These are phyloP conservation scores for Leptinotarsa defecta DNA, from an alignment of 1,140 invertebrate genomes.

Conservation along the genomic window DNA sequence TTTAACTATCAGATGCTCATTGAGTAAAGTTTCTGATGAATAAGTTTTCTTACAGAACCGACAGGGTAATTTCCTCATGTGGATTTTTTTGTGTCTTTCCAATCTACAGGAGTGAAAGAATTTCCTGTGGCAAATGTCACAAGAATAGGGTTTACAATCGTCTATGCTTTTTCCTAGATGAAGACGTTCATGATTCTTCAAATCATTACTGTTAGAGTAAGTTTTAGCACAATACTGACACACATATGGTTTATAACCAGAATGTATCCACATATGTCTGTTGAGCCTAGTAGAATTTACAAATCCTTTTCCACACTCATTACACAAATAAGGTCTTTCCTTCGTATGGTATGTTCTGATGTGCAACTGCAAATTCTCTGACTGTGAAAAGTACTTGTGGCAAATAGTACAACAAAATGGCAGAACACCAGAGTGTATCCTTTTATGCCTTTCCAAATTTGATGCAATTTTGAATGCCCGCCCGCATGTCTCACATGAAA, in stretches of 20 bases:
- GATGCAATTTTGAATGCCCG: slow-evolving; percentile 50
- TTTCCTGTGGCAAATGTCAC: slow-evolving; percentile 46
- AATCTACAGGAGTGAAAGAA: slow-evolving; percentile 50
- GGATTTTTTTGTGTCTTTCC: slow-evolving; percentile 46
- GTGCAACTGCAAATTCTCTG: slow-evolving; percentile 49
- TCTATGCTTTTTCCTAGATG: slow-evolving; percentile 41
- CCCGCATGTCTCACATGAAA: slow-evolving; percentile 50
- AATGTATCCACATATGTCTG: slow-evolving; percentile 51
- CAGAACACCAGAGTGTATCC: slow-evolving; percentile 68
- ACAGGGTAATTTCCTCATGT: slow-evolving; percentile 40
- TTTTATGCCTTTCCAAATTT: slow-evolving; percentile 50
- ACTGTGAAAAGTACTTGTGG: slow-evolving; percentile 61
- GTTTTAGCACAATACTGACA: slow-evolving; percentile 50
- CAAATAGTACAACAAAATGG: slow-evolving; percentile 71
- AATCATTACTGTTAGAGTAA: slow-evolving; percentile 49
- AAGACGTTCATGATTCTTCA: slow-evolving; percentile 48
- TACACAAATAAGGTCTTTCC: slow-evolving; percentile 68
- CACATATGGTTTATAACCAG: slow-evolving; percentile 50
- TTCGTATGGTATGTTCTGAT: slow-evolving; percentile 64
- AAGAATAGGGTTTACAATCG: slow-evolving; percentile 44
- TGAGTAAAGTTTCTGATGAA: slow-evolving; percentile 33
- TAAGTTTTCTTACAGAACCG: slow-evolving; percentile 42
- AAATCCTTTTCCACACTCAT: slow-evolving; percentile 62
- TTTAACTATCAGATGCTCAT: slow-evolving; percentile 41
- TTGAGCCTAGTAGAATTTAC: slow-evolving; percentile 46